Evolutionary conservation across 2,113 vertebrate genomes (phyloP), one percentile per base, ranked within the genome.

Genomic region (Catagonus wagneri): DNA sequence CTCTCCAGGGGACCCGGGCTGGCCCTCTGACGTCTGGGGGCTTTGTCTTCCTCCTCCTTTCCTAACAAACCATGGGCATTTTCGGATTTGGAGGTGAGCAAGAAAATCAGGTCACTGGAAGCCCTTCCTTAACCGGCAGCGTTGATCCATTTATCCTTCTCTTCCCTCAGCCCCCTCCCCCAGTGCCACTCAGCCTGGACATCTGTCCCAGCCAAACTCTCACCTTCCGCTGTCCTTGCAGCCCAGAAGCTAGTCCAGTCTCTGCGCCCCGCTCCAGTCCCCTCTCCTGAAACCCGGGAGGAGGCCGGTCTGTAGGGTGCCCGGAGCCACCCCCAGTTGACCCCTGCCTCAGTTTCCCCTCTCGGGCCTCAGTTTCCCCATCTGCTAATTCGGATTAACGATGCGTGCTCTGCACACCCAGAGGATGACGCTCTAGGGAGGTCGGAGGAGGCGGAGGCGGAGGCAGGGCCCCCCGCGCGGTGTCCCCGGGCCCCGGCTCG

Each of bases 301-400:
- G 80, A 34, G 63, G 79, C 34, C 10, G n/a, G 14, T 84, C 69
- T 32, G 32, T 1, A 25, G 29, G 29, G 60, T 25, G 36, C 60
- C 85, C 87, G 2, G 61, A 29, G 17, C 39, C 80, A 34, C 36
- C 61, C 76, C 14, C 9, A 32, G 56, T 11, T 36, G 23, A 50
- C 81, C 61, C 19, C 90, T 58, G 52, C 71, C 83, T 95, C 93
- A 84, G 88, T 85, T 95, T 97, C 95, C 96, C 93, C 22, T 5
- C 83, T 93, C 44, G 44, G 44, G 52, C 71, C 83, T 95, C 93
- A 84, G 88, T 85, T 95, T 97, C 95, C 96, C 93, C 71, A 29
- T 5, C 83, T 93, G 75, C 88, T 74, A 39, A 65, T 63, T 65
- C 23, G 89, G 54, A 32, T 65, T 32, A 15, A n/a, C 4, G 54